Evolutionary conservation across 2,888 invertebrate species (phyloP), one percentile per base, ranked within the genome.

Genomic region (Aleiodes alternator): DNA sequence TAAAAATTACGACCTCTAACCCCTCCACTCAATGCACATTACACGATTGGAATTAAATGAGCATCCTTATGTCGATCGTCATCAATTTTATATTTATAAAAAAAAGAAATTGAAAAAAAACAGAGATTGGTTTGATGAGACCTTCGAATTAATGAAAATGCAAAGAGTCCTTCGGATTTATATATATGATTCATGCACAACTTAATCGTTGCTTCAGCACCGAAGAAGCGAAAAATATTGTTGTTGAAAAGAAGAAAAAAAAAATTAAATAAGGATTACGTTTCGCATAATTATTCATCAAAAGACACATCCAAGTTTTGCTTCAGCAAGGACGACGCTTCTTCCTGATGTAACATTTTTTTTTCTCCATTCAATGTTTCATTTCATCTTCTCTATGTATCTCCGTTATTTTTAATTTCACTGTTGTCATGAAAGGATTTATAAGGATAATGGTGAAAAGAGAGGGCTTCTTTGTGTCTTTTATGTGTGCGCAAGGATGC

Each of bases 111-210:
- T 9, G 3, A 43, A 43, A 43, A 43, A 43, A 43, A 43, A 43
- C 53, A 51, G 31, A 16, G 61, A 74, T 69, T 69, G 53, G 55
- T 29, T 29, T 16, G 16, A 16, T 43, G 56, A 70, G 75, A 48
- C 70, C 70, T 56, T 66, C 31, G 70, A 70, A 66, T 70, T 71
- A 66, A 71, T 75, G 64, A 75, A 64, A 75, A 61, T 70, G 70
- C 64, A 64, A 75, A 73, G 51, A 70, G 57, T 38, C 43, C 51
- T 64, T 64, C 64, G 43, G 34, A 61, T 14, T 34, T 38, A 53
- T 56, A 43, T 14, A 55, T 34, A 48, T 70, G 57, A 74, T 69
- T 69, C 64, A 64, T 64, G 57, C 56, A 55, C 57, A 14, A 16
- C 31, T 64, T 70, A 51, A 75, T 64, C 61, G 16, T 53, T 70